A percentile compares a stretch with the other conserved stretches of the same genome.
phyloP scores from a whole-genome alignment of 1,140 invertebrate species.

The Penaeus chinensis region DNA sequence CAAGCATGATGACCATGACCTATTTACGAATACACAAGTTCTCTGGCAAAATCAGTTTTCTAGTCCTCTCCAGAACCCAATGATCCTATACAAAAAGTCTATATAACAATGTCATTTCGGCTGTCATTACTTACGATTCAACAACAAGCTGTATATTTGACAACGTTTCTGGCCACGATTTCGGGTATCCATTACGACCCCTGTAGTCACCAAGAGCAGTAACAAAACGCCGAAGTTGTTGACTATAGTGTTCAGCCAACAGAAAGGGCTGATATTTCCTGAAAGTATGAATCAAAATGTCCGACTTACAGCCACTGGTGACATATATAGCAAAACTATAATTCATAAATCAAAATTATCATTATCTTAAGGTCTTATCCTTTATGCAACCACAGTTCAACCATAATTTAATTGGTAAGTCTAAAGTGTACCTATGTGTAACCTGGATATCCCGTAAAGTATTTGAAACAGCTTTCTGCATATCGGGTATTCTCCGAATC shows the following conservation, averaged over 20 bases:
- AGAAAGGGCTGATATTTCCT: slow-evolving; percentile 91
- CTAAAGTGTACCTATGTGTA: slow-evolving; percentile 76
- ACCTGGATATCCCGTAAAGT: slow-evolving; percentile 85
- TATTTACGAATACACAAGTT: too few relatives aligned
- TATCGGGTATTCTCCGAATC: slow-evolving; percentile 80
- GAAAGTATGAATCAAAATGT: slow-evolving; percentile 63
- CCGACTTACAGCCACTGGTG: too few relatives aligned
- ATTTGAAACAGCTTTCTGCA: slow-evolving; percentile 83
- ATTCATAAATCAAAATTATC: background rate
- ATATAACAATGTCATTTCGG: too few relatives aligned
- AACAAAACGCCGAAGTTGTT: slow-evolving; percentile 82
- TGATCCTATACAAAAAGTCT: too few relatives aligned
- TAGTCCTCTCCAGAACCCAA: too few relatives aligned
- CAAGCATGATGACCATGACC: too few relatives aligned
- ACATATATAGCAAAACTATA: background rate
- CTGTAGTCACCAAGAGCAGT: slow-evolving; percentile 85
- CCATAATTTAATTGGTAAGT: too few relatives aligned
- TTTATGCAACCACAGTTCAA: too few relatives aligned
- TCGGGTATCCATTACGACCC: slow-evolving; percentile 78
- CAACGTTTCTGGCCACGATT: slow-evolving; percentile 78
- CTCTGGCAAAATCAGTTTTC: too few relatives aligned
- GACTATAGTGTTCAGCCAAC: slow-evolving; percentile 84
- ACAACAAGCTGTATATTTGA: slow-evolving; percentile 87
- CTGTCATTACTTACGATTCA: slow-evolving; percentile 78
- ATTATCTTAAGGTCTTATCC: background rate